phyloP scores from a whole-genome alignment of 2,888 invertebrate genomes.

The Microplitis deprimator region DNA sequence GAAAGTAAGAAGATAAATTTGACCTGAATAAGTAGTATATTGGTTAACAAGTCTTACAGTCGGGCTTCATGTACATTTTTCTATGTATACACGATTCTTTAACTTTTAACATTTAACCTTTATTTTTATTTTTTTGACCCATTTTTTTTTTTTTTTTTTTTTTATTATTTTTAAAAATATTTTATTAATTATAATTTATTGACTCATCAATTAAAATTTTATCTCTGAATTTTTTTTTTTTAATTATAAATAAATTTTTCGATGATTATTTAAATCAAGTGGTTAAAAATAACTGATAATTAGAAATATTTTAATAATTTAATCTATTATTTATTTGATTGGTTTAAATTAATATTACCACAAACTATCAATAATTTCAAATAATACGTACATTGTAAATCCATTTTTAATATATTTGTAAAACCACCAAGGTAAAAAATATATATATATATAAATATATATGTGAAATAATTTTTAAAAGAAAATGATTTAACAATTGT shows the following conservation, averaged over 20 bases:
- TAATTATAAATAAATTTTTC: neutral
- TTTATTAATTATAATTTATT: neutral
- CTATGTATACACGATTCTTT: neutral
- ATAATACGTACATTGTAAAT: too few species aligned
- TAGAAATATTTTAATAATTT: too few species aligned
- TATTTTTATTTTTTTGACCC: neutral
- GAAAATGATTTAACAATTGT: slow-evolving; percentile 2
- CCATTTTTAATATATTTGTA: too few species aligned
- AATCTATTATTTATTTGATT: too few species aligned
- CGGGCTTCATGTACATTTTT: slow-evolving; percentile 1
- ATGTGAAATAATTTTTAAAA: neutral
- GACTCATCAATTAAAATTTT: neutral
- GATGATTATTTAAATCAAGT: neutral
- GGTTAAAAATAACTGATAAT: neutral
- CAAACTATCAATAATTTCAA: slow-evolving; percentile 24
- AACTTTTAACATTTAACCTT: neutral
- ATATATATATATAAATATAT: neutral
- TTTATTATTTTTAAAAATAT: too few species aligned
- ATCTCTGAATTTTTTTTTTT: neutral
- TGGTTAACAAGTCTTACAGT: neutral
- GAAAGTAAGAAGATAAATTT: slow-evolving; percentile 20
- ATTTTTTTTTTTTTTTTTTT: neutral
- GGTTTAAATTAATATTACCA: neutral
- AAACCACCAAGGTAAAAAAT: neutral
- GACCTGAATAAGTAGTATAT: slow-evolving; percentile 7